Percentiles rank a stretch among this genome's conserved stretches.
phyloP scores from a whole-genome alignment of 2,888 invertebrate species.

The Andrena hattorfiana region DNA sequence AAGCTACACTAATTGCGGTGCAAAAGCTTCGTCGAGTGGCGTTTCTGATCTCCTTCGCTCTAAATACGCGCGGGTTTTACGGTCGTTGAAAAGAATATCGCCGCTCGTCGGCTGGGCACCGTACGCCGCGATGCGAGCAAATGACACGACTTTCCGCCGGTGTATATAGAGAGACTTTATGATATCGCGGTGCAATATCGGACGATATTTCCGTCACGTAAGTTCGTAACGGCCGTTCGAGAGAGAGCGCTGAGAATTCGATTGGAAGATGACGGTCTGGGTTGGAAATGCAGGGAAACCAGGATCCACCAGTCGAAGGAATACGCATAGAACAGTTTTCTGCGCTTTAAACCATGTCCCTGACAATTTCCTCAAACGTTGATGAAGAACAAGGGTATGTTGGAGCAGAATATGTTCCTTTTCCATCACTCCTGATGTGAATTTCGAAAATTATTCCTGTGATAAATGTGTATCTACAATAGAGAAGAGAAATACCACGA shows the following conservation, averaged over 20 bases:
- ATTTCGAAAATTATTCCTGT: too few species aligned
- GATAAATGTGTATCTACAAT: too few species aligned
- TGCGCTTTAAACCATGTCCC: slow-evolving; percentile 17
- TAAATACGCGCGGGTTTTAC: slow-evolving; percentile 23
- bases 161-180: slow-evolving; percentile 38
- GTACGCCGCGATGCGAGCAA: slow-evolving; percentile 14
- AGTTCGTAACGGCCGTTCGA: slow-evolving; percentile 60
- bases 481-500: too few species aligned
- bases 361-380: slow-evolving; percentile 1
- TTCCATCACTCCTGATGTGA: too few species aligned
- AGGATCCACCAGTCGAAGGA: slow-evolving; percentile 22
- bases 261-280: slow-evolving; percentile 47
- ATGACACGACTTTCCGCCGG: slow-evolving; percentile 31
- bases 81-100: slow-evolving; percentile 42
- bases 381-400: neutral
- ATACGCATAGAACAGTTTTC: slow-evolving; percentile 7
- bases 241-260: slow-evolving; percentile 49
- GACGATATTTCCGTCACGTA: slow-evolving; percentile 67
- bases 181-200: slow-evolving; percentile 56
- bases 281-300: slow-evolving; percentile 34
- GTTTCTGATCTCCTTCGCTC: slow-evolving; percentile 13
- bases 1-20: slow-evolving; percentile 27
- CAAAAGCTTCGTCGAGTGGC: neutral
- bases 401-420: neutral
- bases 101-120: slow-evolving; percentile 18